Base-by-base conservation (phyloP, 1,140 invertebrate species). In the Nebria ingens region DNA sequence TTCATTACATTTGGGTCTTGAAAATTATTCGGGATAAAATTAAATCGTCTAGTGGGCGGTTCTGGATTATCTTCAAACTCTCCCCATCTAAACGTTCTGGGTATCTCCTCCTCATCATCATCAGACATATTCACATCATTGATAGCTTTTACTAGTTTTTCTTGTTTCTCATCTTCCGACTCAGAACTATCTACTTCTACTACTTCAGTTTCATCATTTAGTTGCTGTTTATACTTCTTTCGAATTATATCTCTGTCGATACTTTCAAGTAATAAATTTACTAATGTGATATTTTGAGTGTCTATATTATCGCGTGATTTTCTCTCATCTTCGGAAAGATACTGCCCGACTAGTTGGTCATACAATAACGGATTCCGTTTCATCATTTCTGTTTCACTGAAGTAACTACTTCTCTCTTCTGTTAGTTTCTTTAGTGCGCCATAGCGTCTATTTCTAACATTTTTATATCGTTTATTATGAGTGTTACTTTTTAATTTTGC, bases 301-400 rank as follows among this genome's bases (percentile, higher is more conserved):
- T 78, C 74, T 25, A 68, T 66, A 53, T 73, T 75, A 62, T 87
- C 83, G 23, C 83, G 71, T 38, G 73, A 73, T 59, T 74, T 75
- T 52, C 81, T 82, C 70, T 95, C 88, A 45, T 87, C 81, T 54
- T 85, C 79, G 4, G 83, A 84, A 57, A 94, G 68, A 69, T 89
- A 93, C 64, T 86, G 84, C 0, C 91, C 92, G 53, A 96, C 74
- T 54, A 97, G 72, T 63, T 94, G 84, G 53, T 96, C 88, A 74
- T 91, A 97, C 0, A 96, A 68, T 52, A 91, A 75, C 0, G 93
- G 93, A 72, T 93, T 91, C 59, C 93, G 71, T 61, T 83, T 85
- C 80, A 91, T 91, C 92, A 97, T 97, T 78, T 93, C 88, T 56
- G 80, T 81, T 68, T 95, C 90, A 69, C 84, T 89, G 63, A 97